Conservation (phyloP, 2,797 vertebrate genomes). For the Tokudaia muenninki region DNA sequence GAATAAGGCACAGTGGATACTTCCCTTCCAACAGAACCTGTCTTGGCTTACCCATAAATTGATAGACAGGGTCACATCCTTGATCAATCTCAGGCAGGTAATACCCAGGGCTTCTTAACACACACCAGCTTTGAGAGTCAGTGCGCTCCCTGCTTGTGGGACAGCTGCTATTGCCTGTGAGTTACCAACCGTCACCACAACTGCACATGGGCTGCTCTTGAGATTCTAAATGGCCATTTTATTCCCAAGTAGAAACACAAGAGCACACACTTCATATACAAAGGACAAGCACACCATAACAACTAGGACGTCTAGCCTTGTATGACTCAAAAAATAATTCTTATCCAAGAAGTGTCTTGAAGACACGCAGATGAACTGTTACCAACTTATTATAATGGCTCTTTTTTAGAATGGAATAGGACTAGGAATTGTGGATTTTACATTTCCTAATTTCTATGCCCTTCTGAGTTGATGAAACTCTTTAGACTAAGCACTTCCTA, state of each 20-base stretch:
- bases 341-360: neutral
- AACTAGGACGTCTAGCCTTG: neutral
- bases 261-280: neutral
- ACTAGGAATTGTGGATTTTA: neutral
- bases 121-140: neutral
- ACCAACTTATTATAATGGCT: neutral
- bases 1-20: neutral
- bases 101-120: neutral
- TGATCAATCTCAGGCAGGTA: neutral
- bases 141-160: neutral
- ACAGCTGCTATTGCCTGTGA: neutral
- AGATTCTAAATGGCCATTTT: neutral
- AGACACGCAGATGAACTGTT: neutral
- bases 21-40: neutral
- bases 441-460: constrained; percentile 3
- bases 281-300: neutral
- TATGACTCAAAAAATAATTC: constrained; percentile 9
- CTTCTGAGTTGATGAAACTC: neutral
- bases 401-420: neutral
- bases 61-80: neutral
- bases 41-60: neutral
- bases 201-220: neutral
- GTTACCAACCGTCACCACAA: neutral
- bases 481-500: neutral
- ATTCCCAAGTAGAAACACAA: neutral